These are phyloP conservation scores for Sepioteuthis lessoniana DNA, from an alignment of 2,888 invertebrate species.

Conservation along the genomic window DNA sequence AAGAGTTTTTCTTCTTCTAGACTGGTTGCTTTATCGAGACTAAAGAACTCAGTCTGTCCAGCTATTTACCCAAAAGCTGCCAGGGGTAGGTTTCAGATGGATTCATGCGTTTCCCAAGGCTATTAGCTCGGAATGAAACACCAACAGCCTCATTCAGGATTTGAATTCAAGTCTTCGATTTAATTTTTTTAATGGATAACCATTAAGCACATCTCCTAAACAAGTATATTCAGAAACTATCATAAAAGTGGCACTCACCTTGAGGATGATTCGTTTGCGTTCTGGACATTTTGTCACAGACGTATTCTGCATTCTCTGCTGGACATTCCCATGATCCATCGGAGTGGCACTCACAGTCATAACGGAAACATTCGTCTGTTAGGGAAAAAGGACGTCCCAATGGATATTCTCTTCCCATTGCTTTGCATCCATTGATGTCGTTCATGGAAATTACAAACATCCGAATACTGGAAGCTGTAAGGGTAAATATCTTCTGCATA, in stretches of 20 bases:
- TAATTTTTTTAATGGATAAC: too few species aligned
- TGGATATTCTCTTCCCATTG: neutral
- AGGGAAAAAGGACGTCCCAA: slow-evolving; percentile 54
- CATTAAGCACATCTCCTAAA: too few species aligned
- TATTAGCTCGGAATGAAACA: too few species aligned
- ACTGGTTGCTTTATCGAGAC: too few species aligned
- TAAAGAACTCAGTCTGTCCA: too few species aligned
- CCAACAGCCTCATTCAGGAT: too few species aligned
- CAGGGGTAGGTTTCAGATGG: too few species aligned
- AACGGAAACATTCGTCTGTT: slow-evolving; percentile 59
- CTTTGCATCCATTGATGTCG: neutral
- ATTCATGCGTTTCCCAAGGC: too few species aligned
- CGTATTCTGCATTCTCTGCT: slow-evolving; percentile 50
- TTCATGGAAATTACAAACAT: neutral
- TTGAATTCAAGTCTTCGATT: too few species aligned
- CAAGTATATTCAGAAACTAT: too few species aligned
- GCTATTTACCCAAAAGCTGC: too few species aligned
- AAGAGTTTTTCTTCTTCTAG: too few species aligned
- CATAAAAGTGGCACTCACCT: neutral
- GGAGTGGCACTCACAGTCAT: slow-evolving; percentile 63
- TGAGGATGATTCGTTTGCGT: neutral
- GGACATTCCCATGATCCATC: slow-evolving; percentile 63
- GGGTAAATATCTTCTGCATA: neutral
- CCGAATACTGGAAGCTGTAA: neutral
- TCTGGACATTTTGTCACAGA: neutral